phyloP scores from a whole-genome alignment of 2,888 invertebrate genomes.

The Nemapogon koenigi region DNA sequence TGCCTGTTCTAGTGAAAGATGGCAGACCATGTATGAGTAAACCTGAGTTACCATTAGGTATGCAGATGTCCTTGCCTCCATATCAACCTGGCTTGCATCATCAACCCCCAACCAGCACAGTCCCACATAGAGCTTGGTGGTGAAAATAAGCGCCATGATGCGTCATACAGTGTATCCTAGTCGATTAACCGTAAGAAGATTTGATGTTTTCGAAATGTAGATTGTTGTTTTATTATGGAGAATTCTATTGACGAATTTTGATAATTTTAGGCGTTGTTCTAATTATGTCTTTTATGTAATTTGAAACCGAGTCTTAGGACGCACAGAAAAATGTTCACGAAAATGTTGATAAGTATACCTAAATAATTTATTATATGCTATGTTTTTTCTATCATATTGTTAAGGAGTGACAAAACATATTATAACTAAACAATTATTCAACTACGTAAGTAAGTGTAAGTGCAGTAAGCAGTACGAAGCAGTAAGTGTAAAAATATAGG shows the following conservation, averaged over 20 bases:
- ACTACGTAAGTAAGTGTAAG: no score
- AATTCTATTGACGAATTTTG: conserved; percentile 5
- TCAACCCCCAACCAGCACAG: conserved; percentile 39
- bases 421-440: no score
- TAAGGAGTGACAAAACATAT: no score
- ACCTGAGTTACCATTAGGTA: conserved; percentile 55
- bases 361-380: no score
- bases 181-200: conserved; percentile 7
- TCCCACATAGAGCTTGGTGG: conserved; percentile 67
- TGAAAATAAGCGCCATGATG: conserved; percentile 26
- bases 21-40: conserved; percentile 86
- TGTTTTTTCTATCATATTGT: no score
- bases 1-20: conserved; percentile 92
- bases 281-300: no score
- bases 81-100: conserved; percentile 54
- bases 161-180: conserved; percentile 9
- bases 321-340: no score
- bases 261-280: no score
- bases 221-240: conserved; percentile 8
- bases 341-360: no score
- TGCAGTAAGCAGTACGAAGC: no score
- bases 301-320: no score
- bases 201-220: neutral
- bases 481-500: conserved; percentile 5
- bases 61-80: conserved; percentile 57